phyloP scores from a whole-genome alignment of 2,797 vertebrate species.

The Hoplostethus mediterraneus region DNA sequence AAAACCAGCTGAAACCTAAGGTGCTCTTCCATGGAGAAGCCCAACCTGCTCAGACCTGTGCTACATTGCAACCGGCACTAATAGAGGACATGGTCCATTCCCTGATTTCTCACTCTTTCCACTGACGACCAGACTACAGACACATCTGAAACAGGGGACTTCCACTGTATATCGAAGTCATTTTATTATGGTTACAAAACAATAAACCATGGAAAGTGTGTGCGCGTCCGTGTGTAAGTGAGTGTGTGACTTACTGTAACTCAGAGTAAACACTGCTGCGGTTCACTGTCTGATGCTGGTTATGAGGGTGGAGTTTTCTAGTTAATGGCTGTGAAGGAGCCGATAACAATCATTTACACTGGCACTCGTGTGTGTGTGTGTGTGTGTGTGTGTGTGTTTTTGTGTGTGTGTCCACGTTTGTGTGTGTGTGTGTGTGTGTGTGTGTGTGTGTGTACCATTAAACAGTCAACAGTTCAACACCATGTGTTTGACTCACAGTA shows the following conservation, averaged over 20 bases:
- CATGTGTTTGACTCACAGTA: background rate
- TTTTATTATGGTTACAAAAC: slow-evolving; percentile 13
- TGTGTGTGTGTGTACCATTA: background rate
- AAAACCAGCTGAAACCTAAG: no score
- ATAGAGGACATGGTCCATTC: background rate
- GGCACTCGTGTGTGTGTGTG: background rate
- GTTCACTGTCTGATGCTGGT: background rate
- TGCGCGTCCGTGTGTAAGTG: background rate
- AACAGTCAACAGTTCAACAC: background rate
- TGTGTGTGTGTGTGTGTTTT: no score
- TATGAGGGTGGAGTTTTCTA: background rate
- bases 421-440: background rate
- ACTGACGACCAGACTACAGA: slow-evolving; percentile 29
- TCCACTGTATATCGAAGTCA: slow-evolving; percentile 27
- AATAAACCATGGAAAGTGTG: background rate
- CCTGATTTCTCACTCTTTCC: slow-evolving; percentile 38
- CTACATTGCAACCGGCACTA: background rate
- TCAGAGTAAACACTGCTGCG: background rate
- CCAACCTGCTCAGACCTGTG: slow-evolving; percentile 2
- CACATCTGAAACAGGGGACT: slow-evolving; percentile 17
- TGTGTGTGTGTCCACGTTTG: no score
- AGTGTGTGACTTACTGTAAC: background rate
- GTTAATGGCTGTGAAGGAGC: background rate
- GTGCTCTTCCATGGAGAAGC: no score
- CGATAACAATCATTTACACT: background rate